Conservation (phyloP, 2,888 invertebrate genomes). For the Amphimallon solstitiale region DNA sequence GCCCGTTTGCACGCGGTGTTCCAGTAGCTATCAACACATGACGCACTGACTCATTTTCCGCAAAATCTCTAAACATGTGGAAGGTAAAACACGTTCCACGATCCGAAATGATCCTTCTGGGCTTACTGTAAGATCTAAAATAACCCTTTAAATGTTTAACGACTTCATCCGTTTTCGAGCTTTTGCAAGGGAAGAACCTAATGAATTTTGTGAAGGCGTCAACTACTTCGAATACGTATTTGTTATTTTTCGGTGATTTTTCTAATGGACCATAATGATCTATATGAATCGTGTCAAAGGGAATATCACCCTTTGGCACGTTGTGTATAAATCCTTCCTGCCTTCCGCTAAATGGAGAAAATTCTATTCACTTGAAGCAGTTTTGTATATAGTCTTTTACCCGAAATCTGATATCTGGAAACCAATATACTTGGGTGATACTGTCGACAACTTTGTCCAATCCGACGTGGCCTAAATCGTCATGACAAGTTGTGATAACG, state of each 20-base stretch:
- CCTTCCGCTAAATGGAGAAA: conserved; percentile 45
- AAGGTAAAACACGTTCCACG: too few species aligned
- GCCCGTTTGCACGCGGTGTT: too few species aligned
- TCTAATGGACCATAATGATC: conserved; percentile 50
- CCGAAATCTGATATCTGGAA: too few species aligned
- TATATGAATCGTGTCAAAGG: conserved; percentile 49
- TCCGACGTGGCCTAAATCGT: conserved; percentile 28
- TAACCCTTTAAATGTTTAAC: too few species aligned
- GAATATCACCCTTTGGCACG: conserved; percentile 49
- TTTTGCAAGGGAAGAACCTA: too few species aligned
- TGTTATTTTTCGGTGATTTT: not conserved
- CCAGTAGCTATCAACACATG: too few species aligned
- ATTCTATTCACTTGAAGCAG: conserved; percentile 30
- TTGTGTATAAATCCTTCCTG: conserved; percentile 48
- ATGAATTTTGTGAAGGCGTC: not conserved
- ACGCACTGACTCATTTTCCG: too few species aligned
- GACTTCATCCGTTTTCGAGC: too few species aligned
- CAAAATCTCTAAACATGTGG: too few species aligned
- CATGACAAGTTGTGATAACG: conserved; percentile 11
- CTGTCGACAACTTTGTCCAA: conserved; percentile 19
- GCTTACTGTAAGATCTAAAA: too few species aligned
- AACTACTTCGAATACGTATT: not conserved
- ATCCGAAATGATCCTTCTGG: too few species aligned
- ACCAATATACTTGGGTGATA: conserved; percentile 27
- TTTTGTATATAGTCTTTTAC: too few species aligned